Conservation (phyloP, 2,888 invertebrate species). For the Habrosyne pyritoides region DNA sequence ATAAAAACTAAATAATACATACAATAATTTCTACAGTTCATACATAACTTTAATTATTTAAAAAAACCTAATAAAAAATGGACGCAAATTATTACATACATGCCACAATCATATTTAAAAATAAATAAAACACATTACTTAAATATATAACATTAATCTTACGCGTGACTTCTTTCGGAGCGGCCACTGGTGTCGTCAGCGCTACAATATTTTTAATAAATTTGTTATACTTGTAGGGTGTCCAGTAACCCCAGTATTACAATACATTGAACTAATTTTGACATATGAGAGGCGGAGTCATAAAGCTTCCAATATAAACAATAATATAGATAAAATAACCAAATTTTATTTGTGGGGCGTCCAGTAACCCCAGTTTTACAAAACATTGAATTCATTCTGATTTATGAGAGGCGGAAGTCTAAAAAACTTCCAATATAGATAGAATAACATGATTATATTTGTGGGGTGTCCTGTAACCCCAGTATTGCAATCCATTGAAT, state of each 20-base stretch:
- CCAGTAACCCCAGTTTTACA: too few species aligned
- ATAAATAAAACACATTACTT: slow-evolving; percentile 2
- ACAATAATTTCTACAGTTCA: too few species aligned
- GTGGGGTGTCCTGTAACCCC: too few species aligned
- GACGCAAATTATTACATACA: slow-evolving; percentile 9
- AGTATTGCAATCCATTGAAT: too few species aligned
- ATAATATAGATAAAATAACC: too few species aligned
- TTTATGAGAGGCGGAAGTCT: too few species aligned
- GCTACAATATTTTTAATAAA: slow-evolving; percentile 45
- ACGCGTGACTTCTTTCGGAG: slow-evolving; percentile 62
- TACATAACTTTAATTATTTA: background rate
- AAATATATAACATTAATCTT: slow-evolving; percentile 43
- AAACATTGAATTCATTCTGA: slow-evolving; percentile 19
- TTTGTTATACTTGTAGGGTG: slow-evolving; percentile 6
- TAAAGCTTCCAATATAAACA: too few species aligned
- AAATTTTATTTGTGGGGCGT: too few species aligned
- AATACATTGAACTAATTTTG: background rate
- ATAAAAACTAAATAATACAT: too few species aligned
- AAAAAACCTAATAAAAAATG: background rate
- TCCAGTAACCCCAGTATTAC: background rate
- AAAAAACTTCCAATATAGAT: too few species aligned
- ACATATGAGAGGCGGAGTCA: too few species aligned
- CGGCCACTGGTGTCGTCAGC: slow-evolving; percentile 54
- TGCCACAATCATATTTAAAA: slow-evolving; percentile 13
- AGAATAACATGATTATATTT: too few species aligned